Percentiles rank a stretch among this genome's conserved stretches.
phyloP scores from a whole-genome alignment of 2,113 vertebrate genomes.

The Syngnathus typhle region DNA sequence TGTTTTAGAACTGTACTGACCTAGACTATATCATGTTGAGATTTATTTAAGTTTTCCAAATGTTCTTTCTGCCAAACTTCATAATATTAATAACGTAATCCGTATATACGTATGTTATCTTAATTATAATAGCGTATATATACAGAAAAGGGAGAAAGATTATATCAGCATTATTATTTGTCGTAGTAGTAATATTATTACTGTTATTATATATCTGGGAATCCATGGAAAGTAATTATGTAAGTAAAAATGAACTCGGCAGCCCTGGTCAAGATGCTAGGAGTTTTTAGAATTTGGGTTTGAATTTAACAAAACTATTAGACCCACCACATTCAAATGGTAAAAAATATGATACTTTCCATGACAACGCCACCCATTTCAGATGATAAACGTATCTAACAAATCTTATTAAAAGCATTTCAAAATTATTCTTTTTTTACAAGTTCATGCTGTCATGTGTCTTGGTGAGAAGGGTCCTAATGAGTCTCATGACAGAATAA shows the following conservation, averaged over 20 bases:
- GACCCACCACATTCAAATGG: not conserved
- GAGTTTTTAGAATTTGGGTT: not conserved
- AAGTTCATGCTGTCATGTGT: constrained; percentile 28
- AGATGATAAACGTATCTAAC: not conserved
- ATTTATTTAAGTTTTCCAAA: not conserved
- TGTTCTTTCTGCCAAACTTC: not conserved
- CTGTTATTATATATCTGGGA: too few species aligned
- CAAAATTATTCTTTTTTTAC: not conserved
- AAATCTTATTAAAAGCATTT: too few species aligned
- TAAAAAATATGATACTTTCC: not conserved
- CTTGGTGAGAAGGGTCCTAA: constrained; percentile 38
- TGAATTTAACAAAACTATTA: not conserved
- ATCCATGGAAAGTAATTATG: not conserved
- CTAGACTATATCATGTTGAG: not conserved
- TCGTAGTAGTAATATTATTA: too few species aligned
- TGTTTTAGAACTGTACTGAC: not conserved
- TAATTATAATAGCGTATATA: too few species aligned
- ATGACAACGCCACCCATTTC: not conserved
- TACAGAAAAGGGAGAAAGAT: too few species aligned
- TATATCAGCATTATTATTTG: too few species aligned
- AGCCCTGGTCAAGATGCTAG: not conserved
- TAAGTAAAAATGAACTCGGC: not conserved
- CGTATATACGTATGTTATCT: too few species aligned
- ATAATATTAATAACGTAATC: too few species aligned
- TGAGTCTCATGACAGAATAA: constrained; percentile 44